phyloP scores from a whole-genome alignment of 2,888 invertebrate species.

The Cerceris ruficornis region DNA sequence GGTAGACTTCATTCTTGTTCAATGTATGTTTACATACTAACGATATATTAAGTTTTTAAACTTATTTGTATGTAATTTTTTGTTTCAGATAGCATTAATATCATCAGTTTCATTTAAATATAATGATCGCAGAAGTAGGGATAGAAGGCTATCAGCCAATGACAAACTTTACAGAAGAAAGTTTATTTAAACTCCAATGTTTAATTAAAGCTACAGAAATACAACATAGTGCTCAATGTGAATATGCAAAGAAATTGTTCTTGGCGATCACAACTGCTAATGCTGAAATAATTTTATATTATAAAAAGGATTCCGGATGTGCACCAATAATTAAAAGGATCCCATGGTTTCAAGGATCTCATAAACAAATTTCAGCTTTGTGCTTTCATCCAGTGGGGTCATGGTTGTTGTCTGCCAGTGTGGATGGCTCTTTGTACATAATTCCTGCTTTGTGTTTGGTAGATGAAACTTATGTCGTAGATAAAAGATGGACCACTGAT shows the following conservation, averaged over 20 bases:
- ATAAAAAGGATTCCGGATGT: slow-evolving; percentile 68
- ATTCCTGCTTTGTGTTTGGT: slow-evolving; percentile 85
- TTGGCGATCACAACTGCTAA: slow-evolving; percentile 75
- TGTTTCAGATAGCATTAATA: slow-evolving; percentile 44
- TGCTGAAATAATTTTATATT: slow-evolving; percentile 76
- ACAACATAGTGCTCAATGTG: slow-evolving; percentile 73
- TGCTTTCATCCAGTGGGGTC: slow-evolving; percentile 93
- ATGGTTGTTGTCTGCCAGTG: slow-evolving; percentile 85
- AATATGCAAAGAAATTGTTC: slow-evolving; percentile 72
- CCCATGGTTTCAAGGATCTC: slow-evolving; percentile 77
- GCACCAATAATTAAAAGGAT: slow-evolving; percentile 75
- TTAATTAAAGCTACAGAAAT: slow-evolving; percentile 75
- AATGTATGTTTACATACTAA: not conserved
- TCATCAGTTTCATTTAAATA: slow-evolving; percentile 8
- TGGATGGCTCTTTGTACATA: slow-evolving; percentile 85
- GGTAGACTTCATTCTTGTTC: not conserved
- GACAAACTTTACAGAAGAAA: slow-evolving; percentile 50
- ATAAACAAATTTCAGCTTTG: slow-evolving; percentile 81
- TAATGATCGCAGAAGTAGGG: slow-evolving; percentile 46
- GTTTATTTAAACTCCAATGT: slow-evolving; percentile 77
- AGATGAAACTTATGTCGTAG: slow-evolving; percentile 82
- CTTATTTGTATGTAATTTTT: not conserved
- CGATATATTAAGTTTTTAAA: not conserved
- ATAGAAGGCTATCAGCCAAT: slow-evolving; percentile 51
- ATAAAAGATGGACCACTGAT: slow-evolving; percentile 84